Base-by-base conservation (phyloP, 2,888 invertebrate species). In the Volucella bombylans region DNA sequence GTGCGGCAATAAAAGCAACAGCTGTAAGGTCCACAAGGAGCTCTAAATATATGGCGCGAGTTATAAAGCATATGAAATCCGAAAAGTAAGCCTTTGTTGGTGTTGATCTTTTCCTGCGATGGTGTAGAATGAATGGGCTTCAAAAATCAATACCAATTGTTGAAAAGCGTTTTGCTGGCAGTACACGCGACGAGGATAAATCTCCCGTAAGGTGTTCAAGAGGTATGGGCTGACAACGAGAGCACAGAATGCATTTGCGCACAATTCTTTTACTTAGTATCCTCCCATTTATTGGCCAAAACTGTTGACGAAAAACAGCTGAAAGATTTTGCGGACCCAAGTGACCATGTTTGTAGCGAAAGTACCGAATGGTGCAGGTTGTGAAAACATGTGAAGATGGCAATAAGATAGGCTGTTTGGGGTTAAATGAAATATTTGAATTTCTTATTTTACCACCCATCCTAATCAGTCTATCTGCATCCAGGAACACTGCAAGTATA, bases 1-100 rank as follows among this genome's bases (percentile, higher is more conserved):
- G n/a, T n/a, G n/a, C n/a, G n/a, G 68, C 61, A 6, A 81, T 31
- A 64, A 81, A 81, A 4, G 54, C 77, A 23, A 2, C 62, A 1
- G 79, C 57, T 9, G 54, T 80, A 3, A 79, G 52, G 18, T n/a
- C n/a, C n/a, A n/a, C n/a, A n/a, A n/a, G n/a, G n/a, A 73, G 62
- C 43, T 83, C 79, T n/a, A 85, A 39, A 43, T 85, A 77, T 3
- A 72, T 57, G 6, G 80, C 80, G 41, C 72, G 71, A 47, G 86
- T 86, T 39, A 49, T 55, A n/a, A n/a, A n/a, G n/a, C n/a, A n/a
- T n/a, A n/a, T n/a, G 49, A 82, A 82, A 1, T 80, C 69, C 2
- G 68, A 50, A 31, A 81, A 49, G 18, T 74, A 81, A 12, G 67
- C 61, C 59, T 77, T 72, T 50, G 64, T 52, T 11, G 61, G 65